A percentile compares a stretch with the other conserved stretches of the same genome.
Evolutionary conservation across 2,113 vertebrate species (phyloP).

Genomic region (Saccopteryx leptura): DNA sequence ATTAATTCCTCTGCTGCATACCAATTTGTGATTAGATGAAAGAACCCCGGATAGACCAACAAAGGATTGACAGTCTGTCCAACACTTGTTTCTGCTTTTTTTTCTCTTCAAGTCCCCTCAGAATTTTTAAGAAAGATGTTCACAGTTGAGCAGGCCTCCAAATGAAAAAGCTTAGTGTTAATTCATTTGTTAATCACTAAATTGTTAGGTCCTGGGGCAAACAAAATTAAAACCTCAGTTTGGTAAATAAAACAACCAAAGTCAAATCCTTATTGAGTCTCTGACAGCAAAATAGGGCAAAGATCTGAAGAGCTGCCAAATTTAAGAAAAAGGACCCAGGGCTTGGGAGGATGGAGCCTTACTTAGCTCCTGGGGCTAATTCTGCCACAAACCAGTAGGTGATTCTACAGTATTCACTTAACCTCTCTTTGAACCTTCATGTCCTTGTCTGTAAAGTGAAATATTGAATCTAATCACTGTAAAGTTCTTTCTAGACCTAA

Average conservation of each 20-base stretch:
- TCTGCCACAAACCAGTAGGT: background rate
- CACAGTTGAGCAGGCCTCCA: background rate
- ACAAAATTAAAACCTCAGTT: conserved; percentile 48
- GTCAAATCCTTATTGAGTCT: background rate
- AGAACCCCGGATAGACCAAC: background rate
- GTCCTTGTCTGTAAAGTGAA: conserved; percentile 10
- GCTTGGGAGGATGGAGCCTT: background rate
- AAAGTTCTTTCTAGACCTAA: background rate
- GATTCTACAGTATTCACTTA: background rate
- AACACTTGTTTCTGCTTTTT: background rate
- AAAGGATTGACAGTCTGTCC: background rate
- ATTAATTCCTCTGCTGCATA: background rate
- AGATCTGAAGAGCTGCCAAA: background rate
- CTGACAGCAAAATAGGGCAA: background rate
- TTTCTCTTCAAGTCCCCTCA: background rate
- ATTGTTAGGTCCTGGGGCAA: conserved; percentile 29
- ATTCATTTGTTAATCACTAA: conserved; percentile 34
- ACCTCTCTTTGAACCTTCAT: background rate
- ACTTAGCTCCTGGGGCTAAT: background rate
- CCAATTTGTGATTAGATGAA: background rate
- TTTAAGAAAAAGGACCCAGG: background rate
- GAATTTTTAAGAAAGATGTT: background rate
- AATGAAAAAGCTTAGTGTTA: background rate
- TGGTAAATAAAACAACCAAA: conserved; percentile 44
- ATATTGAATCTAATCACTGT: background rate